phyloP scores from a whole-genome alignment of 2,797 vertebrate genomes.

The Trachops cirrhosus region DNA sequence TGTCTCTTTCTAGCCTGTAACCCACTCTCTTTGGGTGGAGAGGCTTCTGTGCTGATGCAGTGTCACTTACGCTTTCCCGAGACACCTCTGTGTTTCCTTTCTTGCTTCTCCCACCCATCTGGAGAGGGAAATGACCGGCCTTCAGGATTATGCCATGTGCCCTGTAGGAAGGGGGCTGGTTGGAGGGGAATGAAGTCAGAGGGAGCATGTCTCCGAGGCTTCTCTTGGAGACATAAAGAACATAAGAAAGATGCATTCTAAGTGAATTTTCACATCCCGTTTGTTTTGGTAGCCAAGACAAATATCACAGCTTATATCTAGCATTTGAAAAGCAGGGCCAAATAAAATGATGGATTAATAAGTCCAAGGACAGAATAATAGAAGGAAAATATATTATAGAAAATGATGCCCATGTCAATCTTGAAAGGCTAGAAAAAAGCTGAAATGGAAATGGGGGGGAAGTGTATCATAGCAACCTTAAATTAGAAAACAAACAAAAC shows the following conservation, averaged over 20 bases:
- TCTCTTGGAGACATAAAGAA: conserved; percentile 61
- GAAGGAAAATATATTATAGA: conserved; percentile 61
- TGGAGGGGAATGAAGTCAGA: conserved; percentile 9
- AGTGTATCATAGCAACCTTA: conserved; percentile 17
- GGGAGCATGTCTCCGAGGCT: conserved; percentile 36
- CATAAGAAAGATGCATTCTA: conserved; percentile 37
- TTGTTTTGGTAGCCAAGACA: conserved; percentile 72
- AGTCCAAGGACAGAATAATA: conserved; percentile 64
- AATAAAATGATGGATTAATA: conserved; percentile 75
- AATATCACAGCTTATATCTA: conserved; percentile 71
- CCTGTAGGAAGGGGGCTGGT: neutral
- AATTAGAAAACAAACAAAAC: conserved; percentile 34
- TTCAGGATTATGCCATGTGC: conserved; percentile 30
- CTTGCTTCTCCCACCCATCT: conserved; percentile 27
- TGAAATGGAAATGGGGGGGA: conserved; percentile 36
- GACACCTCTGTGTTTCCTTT: conserved; percentile 18
- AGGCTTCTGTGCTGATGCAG: neutral
- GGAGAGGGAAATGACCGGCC: conserved; percentile 13
- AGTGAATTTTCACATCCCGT: conserved; percentile 63
- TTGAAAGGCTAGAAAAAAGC: neutral
- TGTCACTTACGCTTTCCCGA: conserved; percentile 15
- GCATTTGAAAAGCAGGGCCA: conserved; percentile 70
- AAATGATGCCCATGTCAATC: conserved; percentile 24
- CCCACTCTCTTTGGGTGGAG: conserved; percentile 49
- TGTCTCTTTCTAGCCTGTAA: conserved; percentile 63